These are phyloP conservation scores for Danio aesculapii DNA, from an alignment of 2,797 vertebrate genomes.

Conservation along the genomic window DNA sequence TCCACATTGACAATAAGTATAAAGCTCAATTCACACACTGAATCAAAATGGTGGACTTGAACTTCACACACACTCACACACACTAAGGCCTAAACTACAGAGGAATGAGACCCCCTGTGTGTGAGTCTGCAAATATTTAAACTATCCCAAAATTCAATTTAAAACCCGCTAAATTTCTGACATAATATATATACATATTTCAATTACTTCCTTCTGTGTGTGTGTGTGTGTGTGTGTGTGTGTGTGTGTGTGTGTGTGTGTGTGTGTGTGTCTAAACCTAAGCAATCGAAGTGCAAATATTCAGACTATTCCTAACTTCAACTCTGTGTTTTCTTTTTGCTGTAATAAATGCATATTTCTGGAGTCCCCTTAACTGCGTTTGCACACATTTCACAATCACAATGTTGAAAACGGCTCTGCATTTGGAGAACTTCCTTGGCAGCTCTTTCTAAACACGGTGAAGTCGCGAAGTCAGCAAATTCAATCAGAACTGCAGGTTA, in stretches of 20 bases:
- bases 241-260: constrained; percentile 6
- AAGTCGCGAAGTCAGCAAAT: constrained; percentile 23
- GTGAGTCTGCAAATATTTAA: not conserved
- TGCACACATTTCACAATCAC: not conserved
- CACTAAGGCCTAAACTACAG: constrained; percentile 16
- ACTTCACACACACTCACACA: constrained; percentile 14
- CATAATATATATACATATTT: not conserved
- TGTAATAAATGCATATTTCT: too few species aligned
- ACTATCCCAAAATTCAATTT: not conserved
- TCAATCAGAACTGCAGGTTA: constrained; percentile 25
- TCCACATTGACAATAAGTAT: not conserved
- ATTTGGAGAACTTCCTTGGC: not conserved
- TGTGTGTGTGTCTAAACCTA: constrained; percentile 2
- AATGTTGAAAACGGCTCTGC: not conserved
- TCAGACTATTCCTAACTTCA: too few species aligned
- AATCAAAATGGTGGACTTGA: constrained; percentile 46
- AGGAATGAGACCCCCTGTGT: constrained; percentile 18
- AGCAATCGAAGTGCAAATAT: too few species aligned
- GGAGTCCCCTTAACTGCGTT: too few species aligned
- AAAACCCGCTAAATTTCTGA: not conserved
- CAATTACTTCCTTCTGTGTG: not conserved
- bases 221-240: constrained; percentile 27
- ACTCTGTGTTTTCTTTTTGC: too few species aligned
- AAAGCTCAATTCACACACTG: constrained; percentile 14
- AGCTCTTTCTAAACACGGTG: constrained; percentile 7